Conservation (phyloP, 2,113 vertebrate genomes). For the Dinomys branickii region DNA sequence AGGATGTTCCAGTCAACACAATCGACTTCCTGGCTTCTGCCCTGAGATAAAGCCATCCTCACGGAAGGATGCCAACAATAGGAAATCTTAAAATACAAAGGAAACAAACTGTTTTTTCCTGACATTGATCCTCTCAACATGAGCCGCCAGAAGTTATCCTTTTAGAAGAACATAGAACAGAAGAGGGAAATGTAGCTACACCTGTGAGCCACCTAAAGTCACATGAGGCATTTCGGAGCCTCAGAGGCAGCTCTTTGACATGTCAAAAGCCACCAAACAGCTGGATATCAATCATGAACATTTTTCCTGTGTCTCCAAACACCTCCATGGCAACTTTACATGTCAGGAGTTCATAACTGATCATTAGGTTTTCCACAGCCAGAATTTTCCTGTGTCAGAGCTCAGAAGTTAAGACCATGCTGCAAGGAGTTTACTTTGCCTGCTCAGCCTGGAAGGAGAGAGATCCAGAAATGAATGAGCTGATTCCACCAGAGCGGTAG, state of each 20-base stretch:
- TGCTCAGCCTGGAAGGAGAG: background rate
- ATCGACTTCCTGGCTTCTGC: slow-evolving; percentile 66
- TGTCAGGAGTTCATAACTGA: background rate
- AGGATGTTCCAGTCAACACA: slow-evolving; percentile 54
- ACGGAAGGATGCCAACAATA: slow-evolving; percentile 72
- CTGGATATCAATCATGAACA: background rate
- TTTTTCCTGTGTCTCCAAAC: background rate
- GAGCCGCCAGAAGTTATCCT: background rate
- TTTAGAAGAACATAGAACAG: background rate
- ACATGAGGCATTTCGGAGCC: background rate
- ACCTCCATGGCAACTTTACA: background rate
- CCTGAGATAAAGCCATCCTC: slow-evolving; percentile 74
- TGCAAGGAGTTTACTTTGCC: background rate
- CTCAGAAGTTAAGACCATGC: background rate
- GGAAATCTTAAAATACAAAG: slow-evolving; percentile 78
- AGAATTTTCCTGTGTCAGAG: background rate
- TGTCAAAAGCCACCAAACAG: background rate
- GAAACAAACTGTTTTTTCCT: slow-evolving; percentile 77
- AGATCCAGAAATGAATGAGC: background rate
- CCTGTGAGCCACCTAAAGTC: background rate
- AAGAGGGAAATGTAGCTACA: background rate
- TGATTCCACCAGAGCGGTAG: background rate
- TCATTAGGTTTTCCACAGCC: background rate
- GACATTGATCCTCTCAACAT: slow-evolving; percentile 36
- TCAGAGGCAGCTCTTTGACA: background rate